Percentiles rank a stretch among this genome's conserved stretches.
Evolutionary conservation across 2,888 invertebrate genomes (phyloP).

Genomic region (Perizoma affinitatum): DNA sequence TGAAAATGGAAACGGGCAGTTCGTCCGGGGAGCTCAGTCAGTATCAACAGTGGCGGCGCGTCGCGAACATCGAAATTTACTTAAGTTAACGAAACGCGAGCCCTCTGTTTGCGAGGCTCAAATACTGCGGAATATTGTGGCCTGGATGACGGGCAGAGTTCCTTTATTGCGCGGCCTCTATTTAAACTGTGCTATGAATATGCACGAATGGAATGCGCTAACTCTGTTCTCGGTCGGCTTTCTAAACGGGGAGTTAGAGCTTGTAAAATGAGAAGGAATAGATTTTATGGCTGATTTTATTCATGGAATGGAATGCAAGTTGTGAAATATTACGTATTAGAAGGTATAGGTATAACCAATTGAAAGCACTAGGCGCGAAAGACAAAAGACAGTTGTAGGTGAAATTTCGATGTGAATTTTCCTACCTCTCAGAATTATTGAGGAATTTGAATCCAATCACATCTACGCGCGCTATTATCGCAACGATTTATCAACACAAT

Average conservation of each 20-base stretch:
- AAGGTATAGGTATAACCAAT: no score
- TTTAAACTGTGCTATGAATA: slow-evolving; percentile 69
- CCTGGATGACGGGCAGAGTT: slow-evolving; percentile 45
- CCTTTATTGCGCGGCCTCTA: slow-evolving; percentile 61
- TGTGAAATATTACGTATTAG: no score
- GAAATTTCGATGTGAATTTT: no score
- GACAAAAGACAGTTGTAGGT: no score
- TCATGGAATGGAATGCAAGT: slow-evolving; percentile 1
- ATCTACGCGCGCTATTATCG: no score
- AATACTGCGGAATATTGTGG: slow-evolving; percentile 64
- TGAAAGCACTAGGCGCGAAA: no score
- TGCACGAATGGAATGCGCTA: slow-evolving; percentile 56
- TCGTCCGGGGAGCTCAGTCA: slow-evolving; percentile 51
- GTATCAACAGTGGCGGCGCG: slow-evolving; percentile 66
- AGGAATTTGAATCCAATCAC: no score
- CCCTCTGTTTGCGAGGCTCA: slow-evolving; percentile 80
- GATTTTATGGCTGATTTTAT: slow-evolving; percentile 19
- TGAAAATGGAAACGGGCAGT: slow-evolving; percentile 57
- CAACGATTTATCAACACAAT: no score
- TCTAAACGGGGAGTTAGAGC: slow-evolving; percentile 42
- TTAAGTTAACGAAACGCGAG: slow-evolving; percentile 81
- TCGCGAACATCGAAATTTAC: slow-evolving; percentile 82
- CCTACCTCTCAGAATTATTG: no score
- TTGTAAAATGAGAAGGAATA: slow-evolving; percentile 32
- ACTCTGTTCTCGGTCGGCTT: slow-evolving; percentile 48